Conservation (phyloP, 2,113 vertebrate species). For the Bettongia penicillata region DNA sequence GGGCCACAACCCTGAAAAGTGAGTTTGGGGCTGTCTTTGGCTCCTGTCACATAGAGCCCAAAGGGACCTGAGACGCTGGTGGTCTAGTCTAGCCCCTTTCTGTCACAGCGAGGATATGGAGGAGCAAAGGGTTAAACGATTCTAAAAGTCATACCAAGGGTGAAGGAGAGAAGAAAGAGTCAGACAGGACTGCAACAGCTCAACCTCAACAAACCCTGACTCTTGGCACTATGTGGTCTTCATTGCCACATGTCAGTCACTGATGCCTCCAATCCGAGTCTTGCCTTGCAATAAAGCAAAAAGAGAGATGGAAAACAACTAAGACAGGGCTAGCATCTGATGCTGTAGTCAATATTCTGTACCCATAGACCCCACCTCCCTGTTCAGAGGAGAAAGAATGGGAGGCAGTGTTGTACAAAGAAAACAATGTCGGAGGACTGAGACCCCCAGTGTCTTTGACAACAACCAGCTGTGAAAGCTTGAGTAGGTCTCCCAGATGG, state of each 20-base stretch:
- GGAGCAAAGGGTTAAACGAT: neutral
- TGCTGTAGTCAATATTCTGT: neutral
- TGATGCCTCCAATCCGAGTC: no score
- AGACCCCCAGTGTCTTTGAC: no score
- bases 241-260: no score
- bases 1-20: accelerated
- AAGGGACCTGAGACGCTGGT: neutral
- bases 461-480: no score
- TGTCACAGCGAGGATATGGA: neutral
- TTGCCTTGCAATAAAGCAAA: neutral
- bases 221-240: no score
- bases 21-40: neutral
- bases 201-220: no score
- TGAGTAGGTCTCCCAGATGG: no score
- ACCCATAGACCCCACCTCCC: neutral
- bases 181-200: no score
- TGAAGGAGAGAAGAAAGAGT: neutral
- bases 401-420: neutral
- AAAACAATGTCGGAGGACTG: neutral
- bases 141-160: neutral
- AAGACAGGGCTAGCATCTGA: neutral
- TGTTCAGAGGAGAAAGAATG: neutral
- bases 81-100: neutral
- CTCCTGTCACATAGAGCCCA: neutral
- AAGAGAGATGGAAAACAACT: neutral